Base-by-base conservation (phyloP, 1,140 invertebrate species). In the Dryas iulia region DNA sequence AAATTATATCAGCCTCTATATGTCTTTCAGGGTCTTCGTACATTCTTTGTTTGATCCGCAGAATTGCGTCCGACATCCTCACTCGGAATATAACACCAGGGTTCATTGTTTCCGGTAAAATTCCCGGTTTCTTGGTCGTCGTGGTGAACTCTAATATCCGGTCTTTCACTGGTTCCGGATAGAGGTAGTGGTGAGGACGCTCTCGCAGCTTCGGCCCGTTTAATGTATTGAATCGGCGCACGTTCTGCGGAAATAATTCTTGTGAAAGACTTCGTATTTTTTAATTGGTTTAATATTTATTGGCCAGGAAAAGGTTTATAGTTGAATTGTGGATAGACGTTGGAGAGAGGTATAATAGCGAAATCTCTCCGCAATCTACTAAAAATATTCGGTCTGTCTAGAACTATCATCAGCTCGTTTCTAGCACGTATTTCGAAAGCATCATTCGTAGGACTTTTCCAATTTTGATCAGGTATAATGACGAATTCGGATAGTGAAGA, bases 11-110 rank as follows among this genome's bases (percentile, higher is more conserved):
- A 6, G 85, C 77, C 84, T 90, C 87, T 1, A 91, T 88, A 25
- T 91, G 89, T 12, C 86, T 56, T 71, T 90, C 89, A 0, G 89
- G 87, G 58, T 91, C 87, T 78, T 91, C 87, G 78, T 91, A 91
- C 89, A 91, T 90, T 1, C 89, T 68, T 39, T 91, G 89, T 31
- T 91, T 91, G 63, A 91, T 91, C 0, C 87, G 58, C 12, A 90
- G 58, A 18, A 91, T 91, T 0, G 89, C 89, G 39, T 91, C 89
- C 0, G 89, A 88, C 89, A 91, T 91, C 7, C 89, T 56, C 0
- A 91, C 89, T 11, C 89, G 63, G 70, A 91, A 91, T 31, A 91
- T 87, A 0, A 91, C 89, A 0, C 89, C 89, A 0, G 89, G 89
- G 35, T 89, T 90, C 87, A 91, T 88, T 1, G 84, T 82, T 24